phyloP scores from a whole-genome alignment of 2,888 invertebrate genomes.

The Bursaphelenchus okinawaensis region DNA sequence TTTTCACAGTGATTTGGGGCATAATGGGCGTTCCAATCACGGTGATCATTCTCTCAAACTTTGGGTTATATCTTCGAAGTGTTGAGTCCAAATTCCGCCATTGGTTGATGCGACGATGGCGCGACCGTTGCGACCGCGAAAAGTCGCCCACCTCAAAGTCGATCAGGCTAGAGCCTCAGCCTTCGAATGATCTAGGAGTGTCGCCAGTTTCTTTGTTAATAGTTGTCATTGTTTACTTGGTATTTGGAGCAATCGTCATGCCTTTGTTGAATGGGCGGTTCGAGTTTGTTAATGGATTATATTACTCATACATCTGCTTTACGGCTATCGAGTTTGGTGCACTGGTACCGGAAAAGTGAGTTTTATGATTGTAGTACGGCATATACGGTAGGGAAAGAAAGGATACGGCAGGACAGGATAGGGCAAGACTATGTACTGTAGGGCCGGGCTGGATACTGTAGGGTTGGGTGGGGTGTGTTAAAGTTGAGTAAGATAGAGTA shows the following conservation, averaged over 20 bases:
- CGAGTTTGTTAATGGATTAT: slow-evolving; percentile 55
- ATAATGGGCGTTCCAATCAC: slow-evolving; percentile 54
- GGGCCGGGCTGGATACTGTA: no score
- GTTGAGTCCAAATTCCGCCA: slow-evolving; percentile 32
- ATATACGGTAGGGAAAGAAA: no score
- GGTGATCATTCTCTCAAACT: slow-evolving; percentile 53
- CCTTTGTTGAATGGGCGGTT: slow-evolving; percentile 39
- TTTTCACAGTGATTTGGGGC: slow-evolving; percentile 54
- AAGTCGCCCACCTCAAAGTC: neutral
- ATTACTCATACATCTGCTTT: slow-evolving; percentile 47
- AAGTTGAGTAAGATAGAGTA: no score
- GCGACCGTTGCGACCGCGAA: neutral
- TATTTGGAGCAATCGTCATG: slow-evolving; percentile 30
- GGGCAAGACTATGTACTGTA: no score
- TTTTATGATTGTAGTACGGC: no score
- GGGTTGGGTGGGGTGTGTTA: no score
- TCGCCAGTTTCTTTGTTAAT: slow-evolving; percentile 24
- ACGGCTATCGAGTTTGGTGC: slow-evolving; percentile 56
- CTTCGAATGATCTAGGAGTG: neutral
- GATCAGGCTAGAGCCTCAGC: neutral
- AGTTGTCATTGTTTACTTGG: slow-evolving; percentile 28
- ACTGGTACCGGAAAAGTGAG: slow-evolving; percentile 35
- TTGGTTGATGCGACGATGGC: slow-evolving; percentile 9
- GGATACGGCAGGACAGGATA: no score
- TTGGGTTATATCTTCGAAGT: slow-evolving; percentile 49